These are phyloP conservation scores for Leptarthrus brevirostris DNA, from an alignment of 2,888 invertebrate genomes.

Conservation along the genomic window DNA sequence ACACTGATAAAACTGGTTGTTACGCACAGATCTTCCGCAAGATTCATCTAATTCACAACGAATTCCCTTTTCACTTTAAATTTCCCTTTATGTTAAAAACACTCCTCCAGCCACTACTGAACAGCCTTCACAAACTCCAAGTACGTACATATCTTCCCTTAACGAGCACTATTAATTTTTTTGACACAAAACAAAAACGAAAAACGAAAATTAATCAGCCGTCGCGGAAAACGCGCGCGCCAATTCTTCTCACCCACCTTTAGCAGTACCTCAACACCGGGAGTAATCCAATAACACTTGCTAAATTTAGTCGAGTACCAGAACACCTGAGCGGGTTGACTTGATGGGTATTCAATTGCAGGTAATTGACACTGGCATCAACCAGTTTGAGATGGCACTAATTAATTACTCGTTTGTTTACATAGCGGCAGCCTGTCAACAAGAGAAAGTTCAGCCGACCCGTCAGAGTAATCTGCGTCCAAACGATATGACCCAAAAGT, in stretches of 20 bases:
- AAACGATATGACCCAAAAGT: slow-evolving; percentile 1
- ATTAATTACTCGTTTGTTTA: slow-evolving; percentile 41
- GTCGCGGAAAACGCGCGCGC: background rate
- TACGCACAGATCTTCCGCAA: background rate
- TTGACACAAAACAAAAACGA: background rate
- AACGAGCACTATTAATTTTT: slow-evolving; percentile 24
- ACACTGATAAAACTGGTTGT: slow-evolving; percentile 22
- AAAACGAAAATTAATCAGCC: background rate
- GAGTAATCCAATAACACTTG: slow-evolving; percentile 41
- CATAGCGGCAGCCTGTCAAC: slow-evolving; percentile 28
- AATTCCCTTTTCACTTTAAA: background rate
- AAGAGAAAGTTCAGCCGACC: slow-evolving; percentile 17
- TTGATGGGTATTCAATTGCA: slow-evolving; percentile 26
- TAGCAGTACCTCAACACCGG: background rate
- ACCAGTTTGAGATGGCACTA: slow-evolving; percentile 28
- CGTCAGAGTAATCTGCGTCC: background rate
- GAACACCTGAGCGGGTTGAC: slow-evolving; percentile 16
- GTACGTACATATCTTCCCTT: background rate
- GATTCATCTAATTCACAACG: slow-evolving; percentile 8
- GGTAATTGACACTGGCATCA: slow-evolving; percentile 18
- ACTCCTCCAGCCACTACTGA: background rate
- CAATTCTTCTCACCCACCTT: slow-evolving; percentile 1
- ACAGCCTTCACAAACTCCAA: background rate
- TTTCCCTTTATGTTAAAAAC: slow-evolving; percentile 21
- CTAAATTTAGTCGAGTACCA: slow-evolving; percentile 8